These are phyloP conservation scores for Labeo catla DNA, from an alignment of 2,113 vertebrate species.

Conservation along the genomic window DNA sequence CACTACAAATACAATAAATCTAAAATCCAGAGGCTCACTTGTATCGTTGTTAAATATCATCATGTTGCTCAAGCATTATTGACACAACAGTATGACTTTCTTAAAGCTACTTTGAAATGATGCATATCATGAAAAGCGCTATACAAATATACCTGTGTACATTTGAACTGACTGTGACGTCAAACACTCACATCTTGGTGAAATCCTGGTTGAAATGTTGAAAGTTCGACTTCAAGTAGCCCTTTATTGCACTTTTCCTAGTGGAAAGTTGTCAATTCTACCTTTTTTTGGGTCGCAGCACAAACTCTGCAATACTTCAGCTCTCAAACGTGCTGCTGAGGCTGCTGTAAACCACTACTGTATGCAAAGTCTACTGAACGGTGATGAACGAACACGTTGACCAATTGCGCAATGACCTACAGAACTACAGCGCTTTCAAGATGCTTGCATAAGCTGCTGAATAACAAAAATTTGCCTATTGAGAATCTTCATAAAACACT, in stretches of 20 bases:
- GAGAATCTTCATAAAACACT: background rate
- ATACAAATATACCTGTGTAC: background rate
- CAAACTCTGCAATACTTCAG: background rate
- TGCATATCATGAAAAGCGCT: too few species aligned
- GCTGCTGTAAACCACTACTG: background rate
- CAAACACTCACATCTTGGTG: background rate
- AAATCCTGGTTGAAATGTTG: background rate
- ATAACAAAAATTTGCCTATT: background rate
- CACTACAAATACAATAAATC: too few species aligned
- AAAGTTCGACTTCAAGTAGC: background rate
- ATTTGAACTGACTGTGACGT: background rate
- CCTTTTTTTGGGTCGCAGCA: background rate
- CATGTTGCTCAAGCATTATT: too few species aligned
- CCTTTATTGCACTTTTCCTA: background rate
- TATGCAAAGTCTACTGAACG: background rate
- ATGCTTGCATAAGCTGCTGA: background rate
- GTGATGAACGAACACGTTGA: background rate
- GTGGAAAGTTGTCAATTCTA: background rate
- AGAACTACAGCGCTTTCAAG: background rate
- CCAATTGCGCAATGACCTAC: background rate
- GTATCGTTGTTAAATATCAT: too few species aligned
- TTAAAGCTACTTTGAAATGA: too few species aligned
- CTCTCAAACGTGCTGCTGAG: background rate
- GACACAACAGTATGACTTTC: too few species aligned
- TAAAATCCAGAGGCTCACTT: too few species aligned